A percentile compares a stretch with the other conserved stretches of the same genome.
Evolutionary conservation across 1,140 invertebrate species (phyloP).

Genomic region (Nilaparvata lugens): DNA sequence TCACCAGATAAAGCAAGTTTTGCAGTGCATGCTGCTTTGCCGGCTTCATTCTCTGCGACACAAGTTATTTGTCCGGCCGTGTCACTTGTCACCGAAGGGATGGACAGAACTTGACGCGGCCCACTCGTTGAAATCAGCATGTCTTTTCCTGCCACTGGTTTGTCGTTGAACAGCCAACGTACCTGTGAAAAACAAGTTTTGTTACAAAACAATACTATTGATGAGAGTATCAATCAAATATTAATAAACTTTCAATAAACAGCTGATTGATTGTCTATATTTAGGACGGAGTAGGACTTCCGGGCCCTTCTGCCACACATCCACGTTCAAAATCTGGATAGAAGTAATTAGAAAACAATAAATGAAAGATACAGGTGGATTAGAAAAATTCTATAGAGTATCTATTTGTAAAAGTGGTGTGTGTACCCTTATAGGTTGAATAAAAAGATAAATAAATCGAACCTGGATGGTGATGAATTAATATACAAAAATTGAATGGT

Average conservation of each 20-base stretch:
- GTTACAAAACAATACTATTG: no score
- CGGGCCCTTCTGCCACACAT: background rate
- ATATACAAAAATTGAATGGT: no score
- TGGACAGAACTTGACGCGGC: constrained; percentile 55
- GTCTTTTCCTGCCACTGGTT: constrained; percentile 56
- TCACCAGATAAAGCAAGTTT: constrained; percentile 44
- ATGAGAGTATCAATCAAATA: no score
- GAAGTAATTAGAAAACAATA: no score
- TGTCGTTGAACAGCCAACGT: constrained; percentile 62
- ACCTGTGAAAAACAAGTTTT: constrained; percentile 38
- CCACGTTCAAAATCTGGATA: background rate
- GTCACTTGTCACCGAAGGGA: constrained; percentile 43
- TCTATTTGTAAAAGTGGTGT: no score
- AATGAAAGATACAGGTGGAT: no score
- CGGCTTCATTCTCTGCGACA: constrained; percentile 63
- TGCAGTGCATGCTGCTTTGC: constrained; percentile 56
- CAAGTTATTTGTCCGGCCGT: constrained; percentile 58
- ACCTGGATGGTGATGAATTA: no score
- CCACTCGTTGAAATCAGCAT: constrained; percentile 61
- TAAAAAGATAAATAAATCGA: no score
- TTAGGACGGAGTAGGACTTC: background rate
- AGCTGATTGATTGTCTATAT: no score
- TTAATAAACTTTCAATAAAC: no score
- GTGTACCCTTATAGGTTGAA: no score
- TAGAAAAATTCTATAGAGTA: no score